These are phyloP conservation scores for Chromobotia macracanthus DNA, from an alignment of 2,797 vertebrate species.

Conservation along the genomic window DNA sequence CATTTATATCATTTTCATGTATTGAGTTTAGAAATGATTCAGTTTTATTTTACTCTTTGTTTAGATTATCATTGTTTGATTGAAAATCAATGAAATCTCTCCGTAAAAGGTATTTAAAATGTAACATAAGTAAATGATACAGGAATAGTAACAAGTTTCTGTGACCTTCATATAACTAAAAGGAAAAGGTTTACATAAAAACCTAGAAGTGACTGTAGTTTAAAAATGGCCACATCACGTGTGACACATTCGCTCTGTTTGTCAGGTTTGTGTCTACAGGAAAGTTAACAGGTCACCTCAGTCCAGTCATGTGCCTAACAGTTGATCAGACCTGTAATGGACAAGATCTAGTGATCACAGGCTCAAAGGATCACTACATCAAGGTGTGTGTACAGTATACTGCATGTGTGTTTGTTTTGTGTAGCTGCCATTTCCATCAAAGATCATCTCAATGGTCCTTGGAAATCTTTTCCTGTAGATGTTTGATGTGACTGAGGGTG, in stretches of 20 bases:
- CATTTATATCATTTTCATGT: too few relatives aligned
- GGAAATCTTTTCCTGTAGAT: constrained; percentile 76
- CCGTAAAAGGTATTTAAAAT: too few relatives aligned
- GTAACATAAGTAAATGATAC: too few relatives aligned
- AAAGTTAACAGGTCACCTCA: constrained; percentile 92
- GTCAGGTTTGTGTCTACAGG: constrained; percentile 93
- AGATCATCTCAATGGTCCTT: neutral
- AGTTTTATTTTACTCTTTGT: too few relatives aligned
- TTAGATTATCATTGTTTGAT: too few relatives aligned
- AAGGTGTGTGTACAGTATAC: constrained; percentile 68
- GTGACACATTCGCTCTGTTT: neutral
- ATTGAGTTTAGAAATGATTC: too few relatives aligned
- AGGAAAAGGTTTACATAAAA: too few relatives aligned
- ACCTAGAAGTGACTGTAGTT: too few relatives aligned
- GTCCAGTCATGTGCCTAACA: constrained; percentile 97
- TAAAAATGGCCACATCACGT: too few relatives aligned
- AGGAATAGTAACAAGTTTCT: too few relatives aligned
- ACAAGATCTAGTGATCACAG: constrained; percentile 94
- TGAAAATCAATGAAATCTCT: too few relatives aligned
- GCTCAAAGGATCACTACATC: constrained; percentile 98
- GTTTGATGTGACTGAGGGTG: constrained; percentile 93
- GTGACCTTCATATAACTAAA: too few relatives aligned
- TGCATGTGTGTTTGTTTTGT: constrained; percentile 14
- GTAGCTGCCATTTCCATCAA: neutral
- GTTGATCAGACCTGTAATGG: constrained; percentile 88